phyloP scores from a whole-genome alignment of 1,140 invertebrate genomes.

The Formica selysi region DNA sequence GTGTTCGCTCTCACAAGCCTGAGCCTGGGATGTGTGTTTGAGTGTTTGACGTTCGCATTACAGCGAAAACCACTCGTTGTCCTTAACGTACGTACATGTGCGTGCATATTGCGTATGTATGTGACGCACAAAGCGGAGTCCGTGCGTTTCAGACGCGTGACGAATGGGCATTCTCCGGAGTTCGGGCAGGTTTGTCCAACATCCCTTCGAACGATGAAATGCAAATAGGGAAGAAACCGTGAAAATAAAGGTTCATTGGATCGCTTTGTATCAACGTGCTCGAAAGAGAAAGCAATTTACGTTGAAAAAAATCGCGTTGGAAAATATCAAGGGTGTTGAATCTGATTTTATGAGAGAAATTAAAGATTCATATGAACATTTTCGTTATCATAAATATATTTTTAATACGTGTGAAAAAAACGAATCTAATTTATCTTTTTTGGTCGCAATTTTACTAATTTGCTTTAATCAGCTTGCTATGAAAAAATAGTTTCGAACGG shows the following conservation, averaged over 20 bases:
- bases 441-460: background rate
- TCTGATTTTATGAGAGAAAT: background rate
- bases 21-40: conserved; percentile 65
- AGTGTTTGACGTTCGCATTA: conserved; percentile 84
- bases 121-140: conserved; percentile 6
- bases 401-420: background rate
- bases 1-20: conserved; percentile 81
- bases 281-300: background rate
- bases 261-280: background rate
- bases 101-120: conserved; percentile 3
- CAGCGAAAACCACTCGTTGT: conserved; percentile 79
- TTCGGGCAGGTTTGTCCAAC: conserved; percentile 20
- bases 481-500: background rate
- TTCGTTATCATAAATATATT: background rate
- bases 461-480: too few relatives aligned
- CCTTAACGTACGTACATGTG: conserved; percentile 31
- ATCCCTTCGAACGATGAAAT: conserved; percentile 41
- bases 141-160: conserved; percentile 37
- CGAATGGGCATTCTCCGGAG: conserved; percentile 46
- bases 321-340: background rate
- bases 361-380: background rate
- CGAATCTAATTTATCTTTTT: background rate
- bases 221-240: conserved; percentile 48
- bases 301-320: too few relatives aligned
- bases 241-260: conserved; percentile 32